Evolutionary conservation across 2,888 invertebrate genomes (phyloP), one percentile per base, ranked within the genome.

Genomic region (Clivina fossor): DNA sequence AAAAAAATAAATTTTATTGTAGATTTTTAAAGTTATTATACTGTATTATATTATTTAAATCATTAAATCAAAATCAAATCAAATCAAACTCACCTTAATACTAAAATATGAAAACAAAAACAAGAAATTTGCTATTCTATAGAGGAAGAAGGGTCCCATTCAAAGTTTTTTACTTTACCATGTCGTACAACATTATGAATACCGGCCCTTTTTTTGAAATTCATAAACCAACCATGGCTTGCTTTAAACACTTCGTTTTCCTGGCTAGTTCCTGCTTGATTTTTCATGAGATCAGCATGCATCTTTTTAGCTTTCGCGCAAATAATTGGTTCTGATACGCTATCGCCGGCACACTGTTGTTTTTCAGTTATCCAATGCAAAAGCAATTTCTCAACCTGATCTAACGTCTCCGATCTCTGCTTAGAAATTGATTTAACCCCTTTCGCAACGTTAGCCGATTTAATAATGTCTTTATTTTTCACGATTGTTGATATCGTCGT

Each of bases 401-500:
- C 57, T 11, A 59, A 55, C 49, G 59, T 55, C 50, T 20, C 50
- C 55, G 32, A 54, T 32, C 56, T 19, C 55, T 60, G 46, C 26
- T 38, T 48, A 49, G 51, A 60, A 43, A 58, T n/a, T n/a, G n/a
- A n/a, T n/a, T n/a, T n/a, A n/a, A n/a, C n/a, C n/a, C n/a, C n/a
- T n/a, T n/a, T n/a, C n/a, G n/a, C n/a, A n/a, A n/a, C n/a, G n/a
- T n/a, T n/a, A n/a, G n/a, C n/a, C n/a, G n/a, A n/a, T n/a, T n/a
- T n/a, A 51, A 61, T 58, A 28, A 47, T 47, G 40, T 61, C 50
- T 40, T 60, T 60, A 30, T 58, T 61, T 37, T 60, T 60, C 16
- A 61, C 46, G 40, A 58, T 58, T 43, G 59, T 61, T 54, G 50
- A 59, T 53, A 61, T 61, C 22, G 61, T 58, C 49, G 59, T 55